Conservation (phyloP, 2,113 vertebrate genomes). For the Microcebus murinus region DNA sequence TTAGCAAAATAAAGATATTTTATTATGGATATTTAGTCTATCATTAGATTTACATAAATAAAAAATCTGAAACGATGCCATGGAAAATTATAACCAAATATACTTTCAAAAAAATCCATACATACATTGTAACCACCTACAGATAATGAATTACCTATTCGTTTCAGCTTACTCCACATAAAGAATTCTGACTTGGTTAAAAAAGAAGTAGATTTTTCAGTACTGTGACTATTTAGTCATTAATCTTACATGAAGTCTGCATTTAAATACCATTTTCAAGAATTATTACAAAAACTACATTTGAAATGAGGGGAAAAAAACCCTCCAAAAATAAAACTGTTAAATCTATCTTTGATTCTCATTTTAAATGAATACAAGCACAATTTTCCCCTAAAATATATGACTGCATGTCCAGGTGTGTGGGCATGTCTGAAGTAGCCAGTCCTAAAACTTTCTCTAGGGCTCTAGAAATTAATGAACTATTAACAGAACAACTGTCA, state of each 20-base stretch:
- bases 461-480: background rate
- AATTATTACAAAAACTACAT: background rate
- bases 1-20: background rate
- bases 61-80: slow-evolving; percentile 11
- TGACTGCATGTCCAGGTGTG: background rate
- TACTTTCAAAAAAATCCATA: background rate
- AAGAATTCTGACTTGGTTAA: background rate
- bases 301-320: background rate
- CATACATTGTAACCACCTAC: background rate
- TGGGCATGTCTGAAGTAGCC: background rate
- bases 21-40: background rate
- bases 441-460: slow-evolving; percentile 1
- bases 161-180: slow-evolving; percentile 11
- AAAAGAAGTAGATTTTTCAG: background rate
- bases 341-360: background rate
- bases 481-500: background rate
- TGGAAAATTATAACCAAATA: slow-evolving; percentile 42
- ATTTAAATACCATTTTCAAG: slow-evolving; percentile 3
- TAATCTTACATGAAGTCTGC: background rate
- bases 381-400: background rate
- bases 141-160: background rate
- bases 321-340: background rate
- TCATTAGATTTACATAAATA: background rate
- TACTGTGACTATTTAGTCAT: background rate
- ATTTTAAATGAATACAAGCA: slow-evolving; percentile 22